Evolutionary conservation across 2,113 vertebrate genomes (phyloP).

Genomic region (Mesembrinibis cayennensis): DNA sequence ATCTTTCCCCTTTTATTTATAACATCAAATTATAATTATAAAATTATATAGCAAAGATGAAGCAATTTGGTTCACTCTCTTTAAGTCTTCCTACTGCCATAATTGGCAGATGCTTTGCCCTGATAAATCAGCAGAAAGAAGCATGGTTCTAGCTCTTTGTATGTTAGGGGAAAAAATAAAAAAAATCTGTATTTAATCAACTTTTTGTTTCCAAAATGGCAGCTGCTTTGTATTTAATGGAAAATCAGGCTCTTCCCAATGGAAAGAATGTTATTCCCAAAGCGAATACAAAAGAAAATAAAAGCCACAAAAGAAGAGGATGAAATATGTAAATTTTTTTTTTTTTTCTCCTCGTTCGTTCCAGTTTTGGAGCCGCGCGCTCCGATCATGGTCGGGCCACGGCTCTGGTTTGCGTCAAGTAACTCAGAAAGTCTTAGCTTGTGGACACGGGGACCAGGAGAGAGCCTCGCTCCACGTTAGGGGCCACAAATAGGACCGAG

Average conservation of each 20-base stretch:
- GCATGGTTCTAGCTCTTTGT: neutral
- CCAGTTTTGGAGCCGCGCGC: neutral
- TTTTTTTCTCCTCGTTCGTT: neutral
- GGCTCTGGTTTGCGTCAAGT: neutral
- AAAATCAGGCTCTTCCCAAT: slow-evolving; percentile 63
- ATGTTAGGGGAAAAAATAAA: neutral
- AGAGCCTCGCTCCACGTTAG: neutral
- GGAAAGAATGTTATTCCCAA: slow-evolving; percentile 70
- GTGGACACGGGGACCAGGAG: neutral
- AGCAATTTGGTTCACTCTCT: neutral
- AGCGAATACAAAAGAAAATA: slow-evolving; percentile 52
- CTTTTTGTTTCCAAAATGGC: slow-evolving; percentile 68
- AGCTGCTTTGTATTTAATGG: slow-evolving; percentile 71
- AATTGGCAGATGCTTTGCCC: neutral
- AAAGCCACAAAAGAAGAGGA: slow-evolving; percentile 53
- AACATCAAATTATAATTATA: neutral
- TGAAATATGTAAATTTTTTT: neutral
- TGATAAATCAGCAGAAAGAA: slow-evolving; percentile 29
- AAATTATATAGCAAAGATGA: neutral
- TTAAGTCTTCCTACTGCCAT: neutral
- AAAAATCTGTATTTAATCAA: slow-evolving; percentile 46
- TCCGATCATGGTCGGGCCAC: neutral
- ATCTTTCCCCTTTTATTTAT: neutral
- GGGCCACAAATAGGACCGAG: fast-evolving
- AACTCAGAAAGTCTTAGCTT: neutral